A percentile compares a stretch with the other conserved stretches of the same genome.
These are phyloP conservation scores for Conger conger DNA, from an alignment of 2,113 vertebrate species.

Conservation along the genomic window DNA sequence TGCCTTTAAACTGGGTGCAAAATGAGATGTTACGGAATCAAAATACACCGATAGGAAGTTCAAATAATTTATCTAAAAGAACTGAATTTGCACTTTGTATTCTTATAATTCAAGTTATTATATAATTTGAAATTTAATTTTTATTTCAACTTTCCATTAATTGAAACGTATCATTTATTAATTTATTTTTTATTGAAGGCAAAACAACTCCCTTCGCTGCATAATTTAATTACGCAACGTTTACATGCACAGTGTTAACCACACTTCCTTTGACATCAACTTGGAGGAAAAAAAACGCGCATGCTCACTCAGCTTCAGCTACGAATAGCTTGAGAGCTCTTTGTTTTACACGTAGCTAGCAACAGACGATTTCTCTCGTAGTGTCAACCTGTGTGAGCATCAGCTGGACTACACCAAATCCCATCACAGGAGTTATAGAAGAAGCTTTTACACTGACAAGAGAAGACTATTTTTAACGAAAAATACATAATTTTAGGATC, in stretches of 20 bases:
- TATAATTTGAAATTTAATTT: not conserved
- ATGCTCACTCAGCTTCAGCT: not conserved
- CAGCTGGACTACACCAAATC: not conserved
- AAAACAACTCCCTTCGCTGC: not conserved
- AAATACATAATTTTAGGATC: not conserved
- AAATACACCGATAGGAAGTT: too few species aligned
- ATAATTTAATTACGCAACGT: not conserved
- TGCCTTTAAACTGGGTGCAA: too few species aligned
- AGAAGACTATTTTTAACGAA: not conserved
- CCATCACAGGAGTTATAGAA: not conserved
- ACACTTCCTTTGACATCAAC: constrained; percentile 21
- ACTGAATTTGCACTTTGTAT: too few species aligned
- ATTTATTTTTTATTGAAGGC: not conserved
- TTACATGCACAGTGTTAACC: not conserved
- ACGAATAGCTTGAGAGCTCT: constrained; percentile 13
- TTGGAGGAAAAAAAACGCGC: constrained; percentile 4
- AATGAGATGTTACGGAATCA: too few species aligned
- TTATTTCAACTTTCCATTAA: not conserved
- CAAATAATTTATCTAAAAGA: too few species aligned
- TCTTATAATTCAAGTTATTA: too few species aligned
- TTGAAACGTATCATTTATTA: not conserved
- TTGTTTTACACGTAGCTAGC: constrained; percentile 28
- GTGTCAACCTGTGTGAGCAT: not conserved
- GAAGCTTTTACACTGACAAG: not conserved
- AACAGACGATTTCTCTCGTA: not conserved